Conservation (phyloP, 37 sponge, comb jelly and placozoan species). For the Spongilla lacustris region DNA sequence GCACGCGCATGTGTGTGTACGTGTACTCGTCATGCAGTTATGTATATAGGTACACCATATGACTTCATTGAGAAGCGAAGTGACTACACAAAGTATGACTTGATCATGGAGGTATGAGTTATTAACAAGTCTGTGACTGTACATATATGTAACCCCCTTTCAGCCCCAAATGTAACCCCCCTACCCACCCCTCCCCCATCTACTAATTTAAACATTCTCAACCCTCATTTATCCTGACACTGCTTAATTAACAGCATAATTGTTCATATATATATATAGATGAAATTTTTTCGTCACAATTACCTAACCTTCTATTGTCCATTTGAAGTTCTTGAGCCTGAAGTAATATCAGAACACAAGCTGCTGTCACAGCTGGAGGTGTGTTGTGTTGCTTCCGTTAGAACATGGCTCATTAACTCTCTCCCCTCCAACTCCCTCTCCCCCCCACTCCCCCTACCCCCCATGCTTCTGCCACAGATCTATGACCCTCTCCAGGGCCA, state of each 20-base stretch:
- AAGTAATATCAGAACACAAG: neutral
- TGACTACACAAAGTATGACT: neutral
- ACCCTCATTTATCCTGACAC: too few relatives aligned
- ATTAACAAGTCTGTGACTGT: too few relatives aligned
- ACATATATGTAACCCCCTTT: too few relatives aligned
- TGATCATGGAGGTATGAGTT: neutral
- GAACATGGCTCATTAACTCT: neutral
- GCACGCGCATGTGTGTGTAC: too few relatives aligned
- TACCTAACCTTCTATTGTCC: neutral
- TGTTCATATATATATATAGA: neutral
- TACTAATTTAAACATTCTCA: too few relatives aligned
- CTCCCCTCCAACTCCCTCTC: too few relatives aligned
- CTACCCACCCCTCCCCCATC: too few relatives aligned
- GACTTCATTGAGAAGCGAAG: neutral
- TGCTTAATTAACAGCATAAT: too few relatives aligned
- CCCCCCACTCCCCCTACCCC: too few relatives aligned
- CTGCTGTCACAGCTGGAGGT: neutral
- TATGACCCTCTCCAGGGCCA: slow-evolving; percentile 7
- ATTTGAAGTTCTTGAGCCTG: neutral
- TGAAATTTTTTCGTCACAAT: neutral
- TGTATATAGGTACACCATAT: neutral
- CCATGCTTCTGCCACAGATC: too few relatives aligned
- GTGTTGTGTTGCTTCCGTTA: neutral
- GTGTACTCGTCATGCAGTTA: too few relatives aligned
- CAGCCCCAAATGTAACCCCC: too few relatives aligned